A percentile compares a stretch with the other conserved stretches of the same genome.
These are phyloP conservation scores for Anthoscopus minutus DNA, from an alignment of 2,113 vertebrate genomes.

Conservation along the genomic window DNA sequence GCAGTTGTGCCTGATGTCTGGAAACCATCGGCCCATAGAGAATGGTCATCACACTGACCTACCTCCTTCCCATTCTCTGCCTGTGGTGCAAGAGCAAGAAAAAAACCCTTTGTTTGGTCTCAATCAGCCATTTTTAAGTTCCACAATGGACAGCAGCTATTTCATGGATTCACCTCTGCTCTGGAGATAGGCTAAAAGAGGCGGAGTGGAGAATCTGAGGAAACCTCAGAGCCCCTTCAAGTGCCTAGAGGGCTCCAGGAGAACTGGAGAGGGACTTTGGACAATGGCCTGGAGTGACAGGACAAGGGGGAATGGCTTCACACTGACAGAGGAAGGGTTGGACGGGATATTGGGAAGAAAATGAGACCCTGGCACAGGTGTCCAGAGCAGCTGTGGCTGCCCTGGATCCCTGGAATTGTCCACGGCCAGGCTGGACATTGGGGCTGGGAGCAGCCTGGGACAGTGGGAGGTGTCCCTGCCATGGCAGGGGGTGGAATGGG, in stretches of 20 bases:
- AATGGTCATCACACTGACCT: neutral
- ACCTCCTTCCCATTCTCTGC: neutral
- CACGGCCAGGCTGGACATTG: neutral
- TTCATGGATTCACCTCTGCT: neutral
- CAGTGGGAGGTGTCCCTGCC: neutral
- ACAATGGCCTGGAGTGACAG: neutral
- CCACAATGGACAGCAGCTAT: neutral
- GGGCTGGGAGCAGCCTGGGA: neutral
- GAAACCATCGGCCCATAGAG: neutral
- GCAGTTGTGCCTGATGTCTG: neutral
- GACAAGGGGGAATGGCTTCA: neutral
- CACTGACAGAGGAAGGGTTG: neutral
- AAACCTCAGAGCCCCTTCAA: neutral
- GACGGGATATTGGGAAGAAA: neutral
- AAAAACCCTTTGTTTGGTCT: neutral
- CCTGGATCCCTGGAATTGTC: neutral
- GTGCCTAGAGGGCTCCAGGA: neutral
- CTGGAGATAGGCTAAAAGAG: neutral
- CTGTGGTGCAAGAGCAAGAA: neutral
- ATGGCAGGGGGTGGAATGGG: neutral
- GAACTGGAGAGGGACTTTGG: neutral
- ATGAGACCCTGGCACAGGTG: neutral
- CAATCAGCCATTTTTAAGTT: neutral
- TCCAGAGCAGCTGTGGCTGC: neutral
- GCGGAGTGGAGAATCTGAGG: neutral